phyloP scores from a whole-genome alignment of 2,797 vertebrate species.

The Micropoecilia bifurca region DNA sequence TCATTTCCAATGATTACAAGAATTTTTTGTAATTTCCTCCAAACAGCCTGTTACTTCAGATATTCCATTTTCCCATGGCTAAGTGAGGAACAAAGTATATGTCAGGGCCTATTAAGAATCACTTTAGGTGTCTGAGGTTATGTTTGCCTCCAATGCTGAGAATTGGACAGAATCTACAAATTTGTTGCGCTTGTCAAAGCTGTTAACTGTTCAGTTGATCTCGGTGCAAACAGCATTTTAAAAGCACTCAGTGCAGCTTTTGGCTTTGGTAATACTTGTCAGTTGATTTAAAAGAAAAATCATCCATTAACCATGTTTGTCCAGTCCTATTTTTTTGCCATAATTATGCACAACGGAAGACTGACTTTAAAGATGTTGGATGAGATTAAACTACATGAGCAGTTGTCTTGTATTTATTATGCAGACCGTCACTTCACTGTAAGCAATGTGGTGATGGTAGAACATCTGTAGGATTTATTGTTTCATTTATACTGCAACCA shows the following conservation, averaged over 20 bases:
- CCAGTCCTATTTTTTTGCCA: background rate
- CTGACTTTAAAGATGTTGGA: background rate
- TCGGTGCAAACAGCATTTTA: constrained; percentile 17
- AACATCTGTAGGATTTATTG: background rate
- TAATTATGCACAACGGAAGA: background rate
- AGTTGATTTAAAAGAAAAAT: constrained; percentile 5
- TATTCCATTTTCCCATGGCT: constrained; percentile 23
- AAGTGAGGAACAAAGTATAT: constrained; percentile 16
- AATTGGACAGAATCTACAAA: constrained; percentile 5
- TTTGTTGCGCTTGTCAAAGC: constrained; percentile 25
- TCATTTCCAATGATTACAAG: constrained; percentile 1
- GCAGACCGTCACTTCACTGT: background rate
- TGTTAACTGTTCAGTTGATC: constrained; percentile 10
- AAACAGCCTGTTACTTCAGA: constrained; percentile 12
- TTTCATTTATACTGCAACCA: background rate
- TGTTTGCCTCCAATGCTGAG: constrained; percentile 1
- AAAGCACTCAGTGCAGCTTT: constrained; percentile 17
- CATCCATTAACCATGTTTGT: background rate
- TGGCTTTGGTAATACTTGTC: constrained; percentile 19
- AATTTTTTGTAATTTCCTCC: background rate
- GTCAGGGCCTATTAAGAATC: constrained; percentile 27
- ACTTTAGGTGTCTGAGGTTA: constrained; percentile 25
- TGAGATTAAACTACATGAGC: background rate
- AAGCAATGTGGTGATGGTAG: background rate
- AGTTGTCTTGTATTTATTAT: background rate